Evolutionary conservation across 92 coral and sea anemone species (phyloP), one percentile per base, ranked within the genome.

Genomic region (Actinernus sp.): DNA sequence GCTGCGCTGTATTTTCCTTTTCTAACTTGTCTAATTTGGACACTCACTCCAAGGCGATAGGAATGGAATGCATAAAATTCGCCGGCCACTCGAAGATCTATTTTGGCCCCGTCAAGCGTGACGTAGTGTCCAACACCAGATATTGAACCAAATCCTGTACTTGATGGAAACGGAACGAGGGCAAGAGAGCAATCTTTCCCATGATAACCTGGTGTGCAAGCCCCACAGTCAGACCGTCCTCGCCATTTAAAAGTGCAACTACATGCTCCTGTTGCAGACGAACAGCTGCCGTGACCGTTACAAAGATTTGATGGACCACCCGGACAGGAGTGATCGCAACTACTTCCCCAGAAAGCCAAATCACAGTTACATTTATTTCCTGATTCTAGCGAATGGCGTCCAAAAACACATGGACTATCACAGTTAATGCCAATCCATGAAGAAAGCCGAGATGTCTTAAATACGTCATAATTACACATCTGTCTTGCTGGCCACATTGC

Each of bases 151-250:
- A 68, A 66, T 32, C 79, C 79, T 20, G 31, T 59, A 3, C 18
- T 34, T 45, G 60, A 55, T 19, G 31, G 46, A 11, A 73, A 27
- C 14, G 65, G 27, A 68, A 33, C 34, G 38, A 66, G 45, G 44
- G 65, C 81, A 26, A 83, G 26, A 24, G 89, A 83, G 55, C 89
- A 83, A 58, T 83, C 89, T 10, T 26, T 55, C 67, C 89, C 89
- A 44, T 75, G 55, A 55, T 58, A 83, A 13, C 84, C 79, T 58
- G 61, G 14, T 14, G 66, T 55, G 30, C 89, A 83, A 21, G 48
- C 39, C 6, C 68, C 46, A 61, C 89, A 83, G 26, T 78, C 62
- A 14, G 53, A 16, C 17, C 52, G 43, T 34, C 89, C 89, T 44
- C 64, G 58, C 89, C 89, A 83, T 25, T 71, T 75, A 21, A 66